Evolutionary conservation across 1,140 invertebrate species (phyloP), one percentile per base, ranked within the genome.

Genomic region (Globodera ellingtonae): DNA sequence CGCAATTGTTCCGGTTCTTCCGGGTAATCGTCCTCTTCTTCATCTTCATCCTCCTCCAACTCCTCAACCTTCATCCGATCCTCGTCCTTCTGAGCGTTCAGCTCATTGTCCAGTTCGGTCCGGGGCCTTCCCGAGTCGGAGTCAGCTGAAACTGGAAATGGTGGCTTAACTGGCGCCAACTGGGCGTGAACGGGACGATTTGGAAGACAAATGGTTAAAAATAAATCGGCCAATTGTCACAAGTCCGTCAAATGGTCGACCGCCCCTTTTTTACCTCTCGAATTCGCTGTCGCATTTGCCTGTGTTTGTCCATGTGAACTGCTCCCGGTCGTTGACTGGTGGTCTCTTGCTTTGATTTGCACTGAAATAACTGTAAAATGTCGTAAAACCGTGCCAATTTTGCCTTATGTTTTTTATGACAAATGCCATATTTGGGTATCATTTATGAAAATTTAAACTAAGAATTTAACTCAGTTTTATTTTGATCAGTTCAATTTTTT

Each of bases 11-110:
- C 15, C 24, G 84, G 82, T 47, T 82, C 46, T 56, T 83, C 83
- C 35, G 82, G 82, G 35, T 83, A 82, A n/a, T 83, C 82, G 13
- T 83, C 84, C 7, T 82, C 80, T 10, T 67, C 21, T 24, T 47
- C 66, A 24, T 48, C 70, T 47, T 85, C 84, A 18, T 76, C 78
- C 35, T 66, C 59, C 0, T 83, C 52, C n/a, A 0, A 1, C 8
- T 65, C 56, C 56, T 62, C 56, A 62, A 62, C 56, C 3, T 18
- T 4, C 0, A 62, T 13, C 6, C 18, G 13, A 48, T 18, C 72
- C 46, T 6, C 24, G 8, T 78, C 65, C 72, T 73, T 67, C 72
- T 74, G n/a, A 3, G 35, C 35, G 56, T 62, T 73, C 46, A 70
- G 24, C 24, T 78, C 21, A 18, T 15, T 35, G 6, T 82, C 78